A percentile compares a stretch with the other conserved stretches of the same genome.
Evolutionary conservation across 2,797 vertebrate genomes (phyloP).

Genomic region (Mionectes olivaceus): DNA sequence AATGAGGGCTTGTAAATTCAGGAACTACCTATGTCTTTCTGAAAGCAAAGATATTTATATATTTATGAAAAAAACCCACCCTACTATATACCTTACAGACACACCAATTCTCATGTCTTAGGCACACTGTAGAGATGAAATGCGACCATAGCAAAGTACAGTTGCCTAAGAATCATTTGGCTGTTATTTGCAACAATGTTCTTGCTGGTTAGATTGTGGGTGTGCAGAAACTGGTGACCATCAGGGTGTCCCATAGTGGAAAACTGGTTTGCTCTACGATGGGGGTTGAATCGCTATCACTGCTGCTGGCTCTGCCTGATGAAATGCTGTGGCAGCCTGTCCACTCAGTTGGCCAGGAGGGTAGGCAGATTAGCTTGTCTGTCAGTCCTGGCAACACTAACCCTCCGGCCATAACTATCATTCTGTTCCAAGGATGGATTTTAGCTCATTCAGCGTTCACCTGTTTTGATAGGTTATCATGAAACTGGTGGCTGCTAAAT

Average conservation of each 20-base stretch:
- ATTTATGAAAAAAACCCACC: rapidly evolving
- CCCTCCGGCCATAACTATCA: neutral
- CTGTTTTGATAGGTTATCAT: neutral
- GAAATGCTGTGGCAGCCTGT: neutral
- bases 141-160: neutral
- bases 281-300: neutral
- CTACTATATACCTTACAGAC: neutral
- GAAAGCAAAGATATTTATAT: neutral
- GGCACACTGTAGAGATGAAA: neutral
- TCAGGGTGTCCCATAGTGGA: neutral
- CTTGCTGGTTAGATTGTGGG: neutral
- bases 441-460: neutral
- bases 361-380: neutral
- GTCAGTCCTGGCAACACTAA: neutral
- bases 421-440: neutral
- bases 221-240: neutral
- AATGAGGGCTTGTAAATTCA: neutral
- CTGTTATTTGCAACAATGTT: neutral
- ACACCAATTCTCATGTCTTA: neutral
- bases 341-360: neutral
- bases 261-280: neutral
- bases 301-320: neutral
- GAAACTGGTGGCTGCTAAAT: neutral
- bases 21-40: neutral
- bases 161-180: neutral